Evolutionary conservation across 2,113 vertebrate species (phyloP).

Genomic region (Epinephelus cyanopodus): DNA sequence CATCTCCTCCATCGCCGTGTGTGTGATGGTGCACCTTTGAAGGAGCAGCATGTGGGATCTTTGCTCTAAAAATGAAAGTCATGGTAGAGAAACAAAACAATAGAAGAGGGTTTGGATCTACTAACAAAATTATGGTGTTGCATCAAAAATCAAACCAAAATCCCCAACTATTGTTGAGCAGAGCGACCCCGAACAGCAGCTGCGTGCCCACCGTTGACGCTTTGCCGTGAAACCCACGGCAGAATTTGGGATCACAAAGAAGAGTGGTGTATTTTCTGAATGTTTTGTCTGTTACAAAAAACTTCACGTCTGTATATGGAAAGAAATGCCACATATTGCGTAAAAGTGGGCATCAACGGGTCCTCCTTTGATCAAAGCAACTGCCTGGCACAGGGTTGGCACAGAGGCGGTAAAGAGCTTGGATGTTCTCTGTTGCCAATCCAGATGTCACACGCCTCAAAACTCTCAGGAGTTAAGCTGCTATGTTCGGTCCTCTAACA

Average conservation of each 20-base stretch:
- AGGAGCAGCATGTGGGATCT: slow-evolving; percentile 59
- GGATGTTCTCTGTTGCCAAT: slow-evolving; percentile 86
- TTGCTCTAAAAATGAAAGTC: slow-evolving; percentile 50
- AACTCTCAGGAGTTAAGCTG: slow-evolving; percentile 65
- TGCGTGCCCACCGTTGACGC: slow-evolving; percentile 27
- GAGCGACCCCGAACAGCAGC: slow-evolving; percentile 65
- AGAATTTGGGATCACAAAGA: slow-evolving; percentile 58
- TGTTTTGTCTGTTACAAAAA: slow-evolving; percentile 57
- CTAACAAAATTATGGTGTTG: slow-evolving; percentile 39
- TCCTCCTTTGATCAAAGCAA: slow-evolving; percentile 78
- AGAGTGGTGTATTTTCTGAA: slow-evolving; percentile 54
- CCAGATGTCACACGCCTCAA: slow-evolving; percentile 68
- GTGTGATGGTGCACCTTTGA: slow-evolving; percentile 65
- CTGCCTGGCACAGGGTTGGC: slow-evolving; percentile 84
- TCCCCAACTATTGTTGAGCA: slow-evolving; percentile 76
- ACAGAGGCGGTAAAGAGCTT: slow-evolving; percentile 85
- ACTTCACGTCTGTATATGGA: slow-evolving; percentile 8
- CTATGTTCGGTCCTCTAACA: slow-evolving; percentile 33
- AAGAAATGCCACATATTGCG: slow-evolving; percentile 85
- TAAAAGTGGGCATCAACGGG: slow-evolving; percentile 83
- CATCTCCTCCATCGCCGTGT: slow-evolving; percentile 50
- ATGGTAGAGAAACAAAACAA: slow-evolving; percentile 36
- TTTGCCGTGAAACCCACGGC: slow-evolving; percentile 34
- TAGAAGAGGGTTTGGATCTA: slow-evolving; percentile 58
- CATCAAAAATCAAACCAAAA: slow-evolving; percentile 42